phyloP scores from a whole-genome alignment of 2,113 vertebrate genomes.

The Athene cunicularia region DNA sequence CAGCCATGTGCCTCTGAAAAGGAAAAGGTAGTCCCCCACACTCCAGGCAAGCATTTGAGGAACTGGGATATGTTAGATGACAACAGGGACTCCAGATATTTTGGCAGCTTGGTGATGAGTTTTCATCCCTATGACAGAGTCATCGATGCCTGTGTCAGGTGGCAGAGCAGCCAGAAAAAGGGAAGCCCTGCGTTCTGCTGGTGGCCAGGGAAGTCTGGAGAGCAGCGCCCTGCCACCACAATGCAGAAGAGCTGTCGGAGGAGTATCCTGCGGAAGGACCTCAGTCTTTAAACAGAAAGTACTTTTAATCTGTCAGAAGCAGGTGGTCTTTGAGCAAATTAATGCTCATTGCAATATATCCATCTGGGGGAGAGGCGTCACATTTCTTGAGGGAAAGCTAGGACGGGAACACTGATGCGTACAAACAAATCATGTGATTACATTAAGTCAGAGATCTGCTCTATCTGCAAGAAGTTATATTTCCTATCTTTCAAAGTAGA shows the following conservation, averaged over 20 bases:
- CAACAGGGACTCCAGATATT: neutral
- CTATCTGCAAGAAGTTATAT: neutral
- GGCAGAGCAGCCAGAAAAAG: neutral
- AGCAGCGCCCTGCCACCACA: fast-evolving
- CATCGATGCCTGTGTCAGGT: neutral
- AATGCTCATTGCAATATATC: neutral
- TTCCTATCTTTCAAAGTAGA: neutral
- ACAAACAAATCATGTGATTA: neutral
- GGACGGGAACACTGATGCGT: neutral
- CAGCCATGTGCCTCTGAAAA: neutral
- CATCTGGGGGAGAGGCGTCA: neutral
- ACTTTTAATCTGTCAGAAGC: neutral
- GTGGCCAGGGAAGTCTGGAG: neutral
- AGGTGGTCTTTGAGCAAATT: neutral
- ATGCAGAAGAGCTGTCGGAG: neutral
- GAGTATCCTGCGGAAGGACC: neutral
- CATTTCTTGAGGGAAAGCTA: neutral
- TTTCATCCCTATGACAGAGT: neutral
- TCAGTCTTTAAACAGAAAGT: neutral
- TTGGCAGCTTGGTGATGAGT: neutral
- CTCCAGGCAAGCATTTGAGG: neutral
- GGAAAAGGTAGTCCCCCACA: neutral
- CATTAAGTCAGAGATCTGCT: neutral
- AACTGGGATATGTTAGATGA: neutral
- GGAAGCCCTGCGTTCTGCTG: neutral